Conservation (phyloP, 2,797 vertebrate species). For the Hydrophis major region DNA sequence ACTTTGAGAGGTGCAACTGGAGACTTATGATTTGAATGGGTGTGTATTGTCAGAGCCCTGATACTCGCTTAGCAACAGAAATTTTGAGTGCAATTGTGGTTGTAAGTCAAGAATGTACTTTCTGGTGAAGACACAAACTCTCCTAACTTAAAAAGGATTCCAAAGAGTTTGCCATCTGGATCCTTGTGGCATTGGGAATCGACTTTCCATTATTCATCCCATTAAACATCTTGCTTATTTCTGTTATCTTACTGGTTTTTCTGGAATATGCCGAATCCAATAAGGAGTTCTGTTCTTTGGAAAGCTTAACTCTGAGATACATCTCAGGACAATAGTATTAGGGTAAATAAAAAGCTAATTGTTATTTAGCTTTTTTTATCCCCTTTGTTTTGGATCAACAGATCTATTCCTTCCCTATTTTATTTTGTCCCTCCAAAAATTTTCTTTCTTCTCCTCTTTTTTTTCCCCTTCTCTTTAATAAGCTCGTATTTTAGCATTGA, state of each 20-base stretch:
- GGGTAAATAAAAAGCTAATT: background rate
- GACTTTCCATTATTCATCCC: background rate
- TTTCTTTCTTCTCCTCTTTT: background rate
- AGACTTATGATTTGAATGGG: too few species aligned
- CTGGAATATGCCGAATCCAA: background rate
- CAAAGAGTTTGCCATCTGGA: background rate
- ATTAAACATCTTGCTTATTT: background rate
- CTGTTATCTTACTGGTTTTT: background rate
- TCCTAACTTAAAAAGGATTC: background rate
- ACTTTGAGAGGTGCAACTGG: too few species aligned
- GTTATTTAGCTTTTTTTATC: background rate
- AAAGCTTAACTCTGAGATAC: background rate
- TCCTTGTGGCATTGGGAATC: background rate
- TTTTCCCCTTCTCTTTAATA: background rate
- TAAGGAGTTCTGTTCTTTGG: background rate
- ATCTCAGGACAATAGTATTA: background rate
- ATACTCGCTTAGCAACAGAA: too few species aligned
- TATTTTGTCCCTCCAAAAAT: too few species aligned
- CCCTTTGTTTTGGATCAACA: background rate
- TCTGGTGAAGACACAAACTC: background rate
- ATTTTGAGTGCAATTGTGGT: too few species aligned
- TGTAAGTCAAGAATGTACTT: too few species aligned
- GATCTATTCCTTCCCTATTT: background rate
- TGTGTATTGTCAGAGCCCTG: too few species aligned
- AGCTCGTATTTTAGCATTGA: background rate